Evolutionary conservation across 2,113 vertebrate species (phyloP).

Genomic region (Drymodes brunneopygia): DNA sequence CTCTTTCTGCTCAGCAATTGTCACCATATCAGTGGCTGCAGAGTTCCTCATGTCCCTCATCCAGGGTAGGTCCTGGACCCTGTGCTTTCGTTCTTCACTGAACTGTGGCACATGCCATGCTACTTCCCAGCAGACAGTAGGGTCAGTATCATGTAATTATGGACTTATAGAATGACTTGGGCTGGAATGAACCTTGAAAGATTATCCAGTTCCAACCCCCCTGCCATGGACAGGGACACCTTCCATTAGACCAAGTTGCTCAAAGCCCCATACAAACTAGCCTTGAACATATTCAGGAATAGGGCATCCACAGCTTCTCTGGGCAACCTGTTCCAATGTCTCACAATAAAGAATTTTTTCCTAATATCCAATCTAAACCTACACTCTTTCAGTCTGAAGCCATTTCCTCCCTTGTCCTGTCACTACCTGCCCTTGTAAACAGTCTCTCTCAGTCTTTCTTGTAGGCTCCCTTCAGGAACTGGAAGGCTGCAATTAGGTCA

Average conservation of each 20-base stretch:
- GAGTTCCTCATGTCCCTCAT: neutral
- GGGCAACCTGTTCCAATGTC: neutral
- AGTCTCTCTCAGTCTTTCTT: neutral
- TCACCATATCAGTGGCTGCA: neutral
- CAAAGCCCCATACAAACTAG: neutral
- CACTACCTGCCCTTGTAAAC: neutral
- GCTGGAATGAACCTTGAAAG: neutral
- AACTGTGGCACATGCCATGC: neutral
- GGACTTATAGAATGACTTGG: neutral
- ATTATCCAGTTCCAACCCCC: neutral
- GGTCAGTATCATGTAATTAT: neutral
- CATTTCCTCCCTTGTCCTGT: neutral
- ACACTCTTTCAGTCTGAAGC: neutral
- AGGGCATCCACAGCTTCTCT: neutral
- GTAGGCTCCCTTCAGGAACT: neutral
- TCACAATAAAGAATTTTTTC: neutral
- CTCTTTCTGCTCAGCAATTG: neutral
- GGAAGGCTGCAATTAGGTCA: neutral
- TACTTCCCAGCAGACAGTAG: neutral
- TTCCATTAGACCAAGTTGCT: neutral
- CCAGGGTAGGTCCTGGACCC: neutral
- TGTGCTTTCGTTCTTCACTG: neutral
- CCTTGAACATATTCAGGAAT: neutral
- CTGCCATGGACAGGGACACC: neutral
- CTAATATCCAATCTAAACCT: neutral